These are phyloP conservation scores for Tinamus guttatus DNA, from an alignment of 2,113 vertebrate genomes.

Conservation along the genomic window DNA sequence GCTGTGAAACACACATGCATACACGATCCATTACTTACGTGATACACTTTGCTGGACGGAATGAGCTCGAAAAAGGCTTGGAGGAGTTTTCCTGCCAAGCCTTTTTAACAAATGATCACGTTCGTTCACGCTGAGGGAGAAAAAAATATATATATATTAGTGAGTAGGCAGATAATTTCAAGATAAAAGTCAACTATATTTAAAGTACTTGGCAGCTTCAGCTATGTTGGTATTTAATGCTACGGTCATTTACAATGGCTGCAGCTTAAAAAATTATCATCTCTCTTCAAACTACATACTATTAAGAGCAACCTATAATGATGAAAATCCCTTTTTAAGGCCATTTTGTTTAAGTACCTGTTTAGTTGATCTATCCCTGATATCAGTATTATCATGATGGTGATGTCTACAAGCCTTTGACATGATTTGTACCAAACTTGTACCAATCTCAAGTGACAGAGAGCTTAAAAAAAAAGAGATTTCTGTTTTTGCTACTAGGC, in stretches of 20 bases:
- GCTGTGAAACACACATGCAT: background rate
- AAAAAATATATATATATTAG: constrained; percentile 3
- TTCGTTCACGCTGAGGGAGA: constrained; percentile 90
- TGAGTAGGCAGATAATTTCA: constrained; percentile 9
- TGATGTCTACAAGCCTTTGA: background rate
- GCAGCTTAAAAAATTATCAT: background rate
- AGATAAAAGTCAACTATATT: constrained; percentile 6
- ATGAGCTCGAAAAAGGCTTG: constrained; percentile 90
- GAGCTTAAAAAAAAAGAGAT: constrained; percentile 5
- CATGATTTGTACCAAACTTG: background rate
- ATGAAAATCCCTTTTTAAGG: constrained; percentile 8
- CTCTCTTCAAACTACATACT: background rate
- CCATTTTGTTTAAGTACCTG: background rate
- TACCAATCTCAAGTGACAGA: background rate
- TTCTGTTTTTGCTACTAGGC: background rate
- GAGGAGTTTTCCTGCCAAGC: constrained; percentile 95
- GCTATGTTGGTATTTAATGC: background rate
- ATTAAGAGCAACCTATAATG: background rate
- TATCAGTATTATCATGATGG: background rate
- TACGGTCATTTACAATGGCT: background rate
- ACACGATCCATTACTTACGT: constrained; percentile 83
- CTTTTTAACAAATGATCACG: constrained; percentile 96
- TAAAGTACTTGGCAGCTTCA: background rate
- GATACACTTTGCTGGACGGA: constrained; percentile 94
- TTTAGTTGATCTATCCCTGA: background rate